Evolutionary conservation across 2,888 invertebrate species (phyloP).

Genomic region (Lasiommata megera): DNA sequence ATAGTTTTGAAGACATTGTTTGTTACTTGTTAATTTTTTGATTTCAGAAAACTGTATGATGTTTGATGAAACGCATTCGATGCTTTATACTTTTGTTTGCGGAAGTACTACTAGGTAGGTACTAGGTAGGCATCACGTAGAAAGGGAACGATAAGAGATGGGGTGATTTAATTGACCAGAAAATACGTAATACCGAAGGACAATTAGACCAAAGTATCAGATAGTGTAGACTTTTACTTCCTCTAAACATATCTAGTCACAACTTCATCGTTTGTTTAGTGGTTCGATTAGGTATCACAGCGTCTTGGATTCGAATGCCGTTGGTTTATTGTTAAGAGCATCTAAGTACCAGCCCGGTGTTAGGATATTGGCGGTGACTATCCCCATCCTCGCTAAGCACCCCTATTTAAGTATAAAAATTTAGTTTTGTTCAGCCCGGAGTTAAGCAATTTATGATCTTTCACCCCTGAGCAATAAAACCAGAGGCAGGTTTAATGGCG

Average conservation of each 20-base stretch:
- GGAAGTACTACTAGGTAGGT: slow-evolving; percentile 64
- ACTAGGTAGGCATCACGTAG: slow-evolving; percentile 56
- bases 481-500: no score
- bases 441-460: no score
- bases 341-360: no score
- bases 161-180: slow-evolving; percentile 9
- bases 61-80: slow-evolving; percentile 27
- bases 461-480: no score
- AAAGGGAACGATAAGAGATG: slow-evolving; percentile 53
- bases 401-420: no score
- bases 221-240: slow-evolving; percentile 2
- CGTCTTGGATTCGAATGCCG: no score
- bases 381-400: no score
- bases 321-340: no score
- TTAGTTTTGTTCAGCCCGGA: no score
- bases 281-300: no score
- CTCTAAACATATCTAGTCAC: neutral
- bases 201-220: neutral
- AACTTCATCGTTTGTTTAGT: neutral
- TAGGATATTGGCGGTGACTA: no score
- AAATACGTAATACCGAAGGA: slow-evolving; percentile 4
- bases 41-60: slow-evolving; percentile 47
- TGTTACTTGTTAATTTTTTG: slow-evolving; percentile 36
- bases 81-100: slow-evolving; percentile 65
- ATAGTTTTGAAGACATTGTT: slow-evolving; percentile 51